Evolutionary conservation across 2,797 vertebrate genomes (phyloP).

Genomic region (Miichthys miiuy): DNA sequence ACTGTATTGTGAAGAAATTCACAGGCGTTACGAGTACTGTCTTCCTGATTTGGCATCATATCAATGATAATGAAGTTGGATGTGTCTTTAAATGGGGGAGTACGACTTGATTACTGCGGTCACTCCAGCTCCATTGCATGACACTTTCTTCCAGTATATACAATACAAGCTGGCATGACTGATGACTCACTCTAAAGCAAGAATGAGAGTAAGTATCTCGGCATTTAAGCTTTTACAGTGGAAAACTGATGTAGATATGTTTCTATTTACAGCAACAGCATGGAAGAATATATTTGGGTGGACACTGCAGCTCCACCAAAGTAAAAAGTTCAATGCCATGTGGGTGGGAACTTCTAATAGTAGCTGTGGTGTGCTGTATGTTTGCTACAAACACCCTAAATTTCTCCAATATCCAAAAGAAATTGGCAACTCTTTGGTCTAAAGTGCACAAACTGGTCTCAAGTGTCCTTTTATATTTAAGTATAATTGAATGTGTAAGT

Average conservation of each 20-base stretch:
- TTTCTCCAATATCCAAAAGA: not conserved
- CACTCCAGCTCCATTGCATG: not conserved
- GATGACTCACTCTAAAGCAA: slow-evolving; percentile 7
- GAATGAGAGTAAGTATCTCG: slow-evolving; percentile 1
- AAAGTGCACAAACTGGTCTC: not conserved
- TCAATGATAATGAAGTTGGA: not conserved
- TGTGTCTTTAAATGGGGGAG: slow-evolving; percentile 1
- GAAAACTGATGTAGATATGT: not conserved
- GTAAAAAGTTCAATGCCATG: not conserved
- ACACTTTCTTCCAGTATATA: slow-evolving; percentile 15
- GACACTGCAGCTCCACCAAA: not conserved
- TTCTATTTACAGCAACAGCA: not conserved
- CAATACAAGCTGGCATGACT: slow-evolving; percentile 8
- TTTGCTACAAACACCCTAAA: not conserved
- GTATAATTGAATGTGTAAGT: slow-evolving; percentile 4
- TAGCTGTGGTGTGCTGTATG: not conserved
- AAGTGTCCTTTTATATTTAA: not conserved
- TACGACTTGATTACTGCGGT: slow-evolving; percentile 10
- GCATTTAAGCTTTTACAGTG: not conserved
- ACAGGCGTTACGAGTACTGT: slow-evolving; percentile 11
- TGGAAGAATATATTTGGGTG: not conserved
- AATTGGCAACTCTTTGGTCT: not conserved
- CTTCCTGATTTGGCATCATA: slow-evolving; percentile 30
- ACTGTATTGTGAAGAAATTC: slow-evolving; percentile 27
- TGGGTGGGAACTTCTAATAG: not conserved